A percentile compares a stretch with the other conserved stretches of the same genome.
Evolutionary conservation across 2,113 vertebrate genomes (phyloP).

Genomic region (Theristicus caerulescens): DNA sequence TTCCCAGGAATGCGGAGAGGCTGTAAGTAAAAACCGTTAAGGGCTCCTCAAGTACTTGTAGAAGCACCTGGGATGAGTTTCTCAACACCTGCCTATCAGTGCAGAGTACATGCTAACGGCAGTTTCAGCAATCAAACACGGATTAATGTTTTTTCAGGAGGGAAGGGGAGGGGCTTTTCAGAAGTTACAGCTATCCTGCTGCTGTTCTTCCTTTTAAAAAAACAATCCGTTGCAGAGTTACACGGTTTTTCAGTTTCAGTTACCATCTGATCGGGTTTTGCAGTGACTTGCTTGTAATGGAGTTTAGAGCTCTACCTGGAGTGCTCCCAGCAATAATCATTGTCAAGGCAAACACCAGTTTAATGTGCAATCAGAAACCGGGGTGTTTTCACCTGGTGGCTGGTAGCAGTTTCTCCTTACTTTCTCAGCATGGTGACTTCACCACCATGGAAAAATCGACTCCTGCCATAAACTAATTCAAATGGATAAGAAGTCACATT

Average conservation of each 20-base stretch:
- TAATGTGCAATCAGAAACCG: background rate
- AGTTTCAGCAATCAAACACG: background rate
- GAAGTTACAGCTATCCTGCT: background rate
- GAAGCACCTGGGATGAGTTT: background rate
- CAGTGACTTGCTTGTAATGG: background rate
- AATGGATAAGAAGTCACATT: background rate
- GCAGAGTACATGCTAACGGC: background rate
- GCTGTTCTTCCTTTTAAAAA: background rate
- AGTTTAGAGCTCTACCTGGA: background rate
- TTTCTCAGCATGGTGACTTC: background rate
- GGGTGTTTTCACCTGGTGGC: constrained; percentile 18
- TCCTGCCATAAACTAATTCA: background rate
- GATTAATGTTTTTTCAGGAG: background rate
- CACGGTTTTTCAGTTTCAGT: background rate
- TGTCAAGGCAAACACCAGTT: background rate
- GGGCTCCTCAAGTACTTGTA: background rate
- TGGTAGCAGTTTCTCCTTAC: background rate
- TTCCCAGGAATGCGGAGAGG: constrained; percentile 93
- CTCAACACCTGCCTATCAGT: background rate
- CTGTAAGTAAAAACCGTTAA: constrained; percentile 84
- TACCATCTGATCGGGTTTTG: background rate
- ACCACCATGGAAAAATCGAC: constrained; percentile 5
- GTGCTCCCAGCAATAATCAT: background rate
- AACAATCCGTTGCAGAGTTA: background rate
- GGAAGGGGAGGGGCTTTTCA: constrained; percentile 25